A percentile compares a stretch with the other conserved stretches of the same genome.
Conservation (phyloP, 2,113 vertebrate genomes). For the Amphiprion percula region DNA sequence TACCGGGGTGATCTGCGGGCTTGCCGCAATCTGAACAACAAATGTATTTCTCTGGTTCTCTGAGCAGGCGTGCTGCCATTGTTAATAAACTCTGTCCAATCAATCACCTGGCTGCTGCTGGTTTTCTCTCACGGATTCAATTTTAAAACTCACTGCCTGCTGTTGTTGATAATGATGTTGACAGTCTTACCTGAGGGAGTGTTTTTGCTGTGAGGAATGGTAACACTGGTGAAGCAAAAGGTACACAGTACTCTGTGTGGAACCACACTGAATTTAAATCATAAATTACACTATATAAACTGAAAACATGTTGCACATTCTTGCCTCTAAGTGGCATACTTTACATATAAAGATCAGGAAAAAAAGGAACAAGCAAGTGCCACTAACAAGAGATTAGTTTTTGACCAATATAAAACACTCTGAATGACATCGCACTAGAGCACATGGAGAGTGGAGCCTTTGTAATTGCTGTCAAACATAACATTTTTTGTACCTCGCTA, state of each 20-base stretch:
- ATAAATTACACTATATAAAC: neutral
- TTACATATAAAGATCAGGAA: too few species aligned
- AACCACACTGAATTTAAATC: neutral
- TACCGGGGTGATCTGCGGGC: conserved; percentile 5
- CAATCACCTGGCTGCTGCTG: conserved; percentile 30
- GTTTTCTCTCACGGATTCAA: conserved; percentile 4
- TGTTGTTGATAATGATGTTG: conserved; percentile 31
- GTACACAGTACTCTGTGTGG: neutral
- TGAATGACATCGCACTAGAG: neutral
- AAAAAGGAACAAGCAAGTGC: too few species aligned
- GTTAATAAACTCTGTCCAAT: conserved; percentile 17
- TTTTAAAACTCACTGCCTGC: conserved; percentile 14
- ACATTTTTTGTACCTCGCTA: neutral
- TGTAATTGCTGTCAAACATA: neutral
- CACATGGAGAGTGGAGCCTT: neutral
- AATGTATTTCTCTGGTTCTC: conserved; percentile 22
- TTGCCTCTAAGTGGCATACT: too few species aligned
- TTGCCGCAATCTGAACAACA: conserved; percentile 29
- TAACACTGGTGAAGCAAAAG: neutral
- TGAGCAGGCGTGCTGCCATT: conserved; percentile 1
- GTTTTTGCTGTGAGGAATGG: conserved; percentile 7
- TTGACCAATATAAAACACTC: too few species aligned
- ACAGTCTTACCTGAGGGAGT: conserved; percentile 1
- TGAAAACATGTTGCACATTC: neutral
- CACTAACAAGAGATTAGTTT: too few species aligned